Conservation (phyloP, 2,113 vertebrate species). For the Girardinichthys multiradiatus region DNA sequence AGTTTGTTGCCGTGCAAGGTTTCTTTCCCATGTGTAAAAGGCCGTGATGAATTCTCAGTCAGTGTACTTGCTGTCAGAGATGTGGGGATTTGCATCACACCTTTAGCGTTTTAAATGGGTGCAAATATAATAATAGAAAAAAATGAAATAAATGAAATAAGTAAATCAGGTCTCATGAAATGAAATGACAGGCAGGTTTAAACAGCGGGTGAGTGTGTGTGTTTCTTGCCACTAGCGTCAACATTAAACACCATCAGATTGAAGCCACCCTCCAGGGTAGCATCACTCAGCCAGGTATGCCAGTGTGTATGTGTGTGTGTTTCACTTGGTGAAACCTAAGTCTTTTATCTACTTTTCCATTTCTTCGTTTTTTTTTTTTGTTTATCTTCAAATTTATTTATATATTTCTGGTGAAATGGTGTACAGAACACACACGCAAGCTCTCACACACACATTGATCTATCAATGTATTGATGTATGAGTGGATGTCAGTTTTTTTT, state of each 20-base stretch:
- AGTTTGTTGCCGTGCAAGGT: slow-evolving; percentile 45
- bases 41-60: slow-evolving; percentile 69
- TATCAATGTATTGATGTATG: slow-evolving; percentile 79
- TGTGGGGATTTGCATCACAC: slow-evolving; percentile 72
- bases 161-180: slow-evolving; percentile 77
- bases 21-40: slow-evolving; percentile 50
- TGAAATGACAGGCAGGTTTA: slow-evolving; percentile 77
- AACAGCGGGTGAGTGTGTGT: slow-evolving; percentile 76
- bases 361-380: slow-evolving; percentile 76
- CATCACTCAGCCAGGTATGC: slow-evolving; percentile 76
- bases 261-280: slow-evolving; percentile 81
- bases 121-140: slow-evolving; percentile 66
- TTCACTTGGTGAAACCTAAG: slow-evolving; percentile 61
- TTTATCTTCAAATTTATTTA: slow-evolving; percentile 80
- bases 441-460: slow-evolving; percentile 63
- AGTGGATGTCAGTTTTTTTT: slow-evolving; percentile 64
- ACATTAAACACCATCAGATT: slow-evolving; percentile 82
- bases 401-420: slow-evolving; percentile 74
- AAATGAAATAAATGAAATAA: slow-evolving; percentile 74
- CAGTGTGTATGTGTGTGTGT: slow-evolving; percentile 42
- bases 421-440: slow-evolving; percentile 32
- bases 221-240: slow-evolving; percentile 81
- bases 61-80: slow-evolving; percentile 63
- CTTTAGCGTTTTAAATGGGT: slow-evolving; percentile 75
- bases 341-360: slow-evolving; percentile 76